Conservation (phyloP, 2,113 vertebrate genomes). For the Aspiorhynchus laticeps region DNA sequence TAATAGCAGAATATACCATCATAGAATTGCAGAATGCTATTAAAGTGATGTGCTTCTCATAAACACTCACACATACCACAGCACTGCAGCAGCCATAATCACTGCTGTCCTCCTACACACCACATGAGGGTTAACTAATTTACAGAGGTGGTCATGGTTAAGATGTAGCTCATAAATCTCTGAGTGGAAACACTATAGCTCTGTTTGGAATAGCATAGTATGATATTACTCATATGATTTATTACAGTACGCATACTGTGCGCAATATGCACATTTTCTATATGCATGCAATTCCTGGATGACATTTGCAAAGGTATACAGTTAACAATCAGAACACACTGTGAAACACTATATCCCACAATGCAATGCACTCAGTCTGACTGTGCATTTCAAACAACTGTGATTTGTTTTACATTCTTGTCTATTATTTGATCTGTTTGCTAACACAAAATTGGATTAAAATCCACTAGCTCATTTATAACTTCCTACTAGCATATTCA, state of each 20-base stretch:
- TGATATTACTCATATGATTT: neutral
- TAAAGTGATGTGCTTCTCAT: conserved; percentile 16
- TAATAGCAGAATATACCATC: conserved; percentile 40
- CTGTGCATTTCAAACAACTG: neutral
- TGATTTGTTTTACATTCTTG: neutral
- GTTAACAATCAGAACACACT: neutral
- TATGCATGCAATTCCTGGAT: neutral
- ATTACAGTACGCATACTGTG: neutral
- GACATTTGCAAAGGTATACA: neutral
- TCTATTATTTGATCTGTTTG: neutral
- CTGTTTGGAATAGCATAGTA: neutral
- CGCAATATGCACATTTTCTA: neutral
- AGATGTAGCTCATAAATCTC: conserved; percentile 50
- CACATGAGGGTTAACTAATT: conserved; percentile 42
- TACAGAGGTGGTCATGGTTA: conserved; percentile 24
- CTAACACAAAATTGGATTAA: neutral
- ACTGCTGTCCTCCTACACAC: conserved; percentile 42
- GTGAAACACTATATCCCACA: neutral
- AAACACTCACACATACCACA: conserved; percentile 35
- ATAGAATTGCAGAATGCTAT: conserved; percentile 36
- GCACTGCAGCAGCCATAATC: conserved; percentile 33
- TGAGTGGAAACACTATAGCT: neutral
- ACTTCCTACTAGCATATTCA: neutral
- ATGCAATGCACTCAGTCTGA: neutral
- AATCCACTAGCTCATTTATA: neutral